Evolutionary conservation across 2,888 invertebrate species (phyloP).

Genomic region (Notodonta ziczac): DNA sequence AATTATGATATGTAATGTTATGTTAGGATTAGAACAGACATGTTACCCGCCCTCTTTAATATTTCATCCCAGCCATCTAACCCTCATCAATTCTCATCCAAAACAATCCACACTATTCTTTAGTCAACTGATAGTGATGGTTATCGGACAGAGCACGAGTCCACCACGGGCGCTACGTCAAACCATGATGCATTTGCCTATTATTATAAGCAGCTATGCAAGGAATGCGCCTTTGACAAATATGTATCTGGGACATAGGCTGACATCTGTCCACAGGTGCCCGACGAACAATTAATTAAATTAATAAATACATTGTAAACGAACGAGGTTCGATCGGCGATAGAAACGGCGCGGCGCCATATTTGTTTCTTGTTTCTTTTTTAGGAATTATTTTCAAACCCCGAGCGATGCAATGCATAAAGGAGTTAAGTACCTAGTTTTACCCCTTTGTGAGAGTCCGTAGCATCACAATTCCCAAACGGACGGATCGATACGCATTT

Average conservation of each 20-base stretch:
- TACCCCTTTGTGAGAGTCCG: no score
- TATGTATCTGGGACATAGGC: conserved; percentile 50
- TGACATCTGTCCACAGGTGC: conserved; percentile 59
- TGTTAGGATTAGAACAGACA: no score
- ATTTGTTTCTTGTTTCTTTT: not conserved
- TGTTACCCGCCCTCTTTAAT: no score
- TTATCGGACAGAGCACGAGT: conserved; percentile 48
- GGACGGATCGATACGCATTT: no score
- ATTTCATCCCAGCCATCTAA: no score
- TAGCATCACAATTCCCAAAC: no score
- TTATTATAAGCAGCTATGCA: conserved; percentile 36
- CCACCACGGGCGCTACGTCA: conserved; percentile 36
- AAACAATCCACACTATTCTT: conserved; percentile 29
- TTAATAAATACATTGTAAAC: conserved; percentile 7
- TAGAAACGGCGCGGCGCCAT: not conserved
- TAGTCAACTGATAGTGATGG: conserved; percentile 17
- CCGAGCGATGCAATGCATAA: no score
- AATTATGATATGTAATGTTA: no score
- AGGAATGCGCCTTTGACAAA: conserved; percentile 64
- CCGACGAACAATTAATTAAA: conserved; percentile 60
- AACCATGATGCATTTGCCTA: conserved; percentile 52
- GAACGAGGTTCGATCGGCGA: not conserved
- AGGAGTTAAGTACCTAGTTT: no score
- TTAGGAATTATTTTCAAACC: no score
- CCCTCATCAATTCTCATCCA: conserved; percentile 7